Base-by-base conservation (phyloP, 2,113 vertebrate genomes). In the Capricornis sumatraensis region DNA sequence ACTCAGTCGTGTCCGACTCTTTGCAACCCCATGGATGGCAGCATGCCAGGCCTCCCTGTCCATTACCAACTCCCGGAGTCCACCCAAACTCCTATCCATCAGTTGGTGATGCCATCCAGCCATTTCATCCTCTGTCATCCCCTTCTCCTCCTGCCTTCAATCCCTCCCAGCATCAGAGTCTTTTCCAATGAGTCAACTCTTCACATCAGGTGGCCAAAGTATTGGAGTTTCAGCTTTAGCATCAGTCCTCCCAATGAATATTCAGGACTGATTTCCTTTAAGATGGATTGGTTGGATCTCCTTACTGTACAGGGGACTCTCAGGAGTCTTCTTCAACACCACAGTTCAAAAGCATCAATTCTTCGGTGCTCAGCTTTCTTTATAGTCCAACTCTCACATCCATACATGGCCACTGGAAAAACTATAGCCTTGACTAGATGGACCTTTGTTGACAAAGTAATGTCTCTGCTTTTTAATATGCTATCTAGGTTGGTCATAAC, bases 351-450 rank as follows among this genome's bases (percentile, higher is more conserved):
- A 64, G 60, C 60, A 64, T 33, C 30, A 6, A 33, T 33, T 64
- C 14, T 64, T 64, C 0, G 0, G 7, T 1, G 0, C 7, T 64
- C 30, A 64, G 60, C 60, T 2, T 64, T 64, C 60, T 64, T 33
- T 1, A 64, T 2, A 33, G 60, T 64, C 30, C 60, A 64, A 8
- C 15, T 33, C 60, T 33, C 60, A 33, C 60, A 64, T 64, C 27
- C 30, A 33, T 33, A 62, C 6, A 33, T 33, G 3, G 2, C 15
- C 13, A 64, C 7, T 8, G 15, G 30, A 64, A 33, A 64, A 64
- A 64, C 60, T 15, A 64, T 33, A 64, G 60, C 13, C 12, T 62
- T 62, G 30, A 62, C 14, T 62, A 62, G 28, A 15, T 6, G 0
- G 60, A 16, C 60, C 60, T 33, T 62, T 62, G 28, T 33, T 62